Conservation (phyloP, 2,888 invertebrate genomes). For the Chymomyza amoena region DNA sequence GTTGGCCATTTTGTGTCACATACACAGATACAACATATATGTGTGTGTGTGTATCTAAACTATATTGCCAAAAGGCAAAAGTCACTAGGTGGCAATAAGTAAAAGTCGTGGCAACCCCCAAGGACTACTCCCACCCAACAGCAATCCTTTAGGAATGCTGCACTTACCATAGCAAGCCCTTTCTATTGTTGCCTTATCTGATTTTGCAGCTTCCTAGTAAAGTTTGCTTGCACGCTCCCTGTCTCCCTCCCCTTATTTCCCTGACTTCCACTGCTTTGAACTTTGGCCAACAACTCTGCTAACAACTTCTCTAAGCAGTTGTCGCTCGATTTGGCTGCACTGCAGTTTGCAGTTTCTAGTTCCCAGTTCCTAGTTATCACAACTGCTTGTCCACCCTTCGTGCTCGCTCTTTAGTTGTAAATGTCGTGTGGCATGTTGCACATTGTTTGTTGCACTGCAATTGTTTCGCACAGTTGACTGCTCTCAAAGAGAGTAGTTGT, state of each 20-base stretch:
- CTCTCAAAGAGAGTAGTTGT: conserved; percentile 8
- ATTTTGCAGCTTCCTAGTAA: conserved; percentile 55
- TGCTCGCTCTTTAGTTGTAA: conserved; percentile 10
- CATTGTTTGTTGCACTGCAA: conserved; percentile 65
- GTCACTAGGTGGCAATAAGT: neutral
- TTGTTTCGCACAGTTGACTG: conserved; percentile 66
- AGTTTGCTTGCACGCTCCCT: conserved; percentile 10
- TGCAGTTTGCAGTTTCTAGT: conserved; percentile 31
- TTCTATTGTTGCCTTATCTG: conserved; percentile 53
- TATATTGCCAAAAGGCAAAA: neutral
- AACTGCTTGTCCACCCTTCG: conserved; percentile 16
- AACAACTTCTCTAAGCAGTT: conserved; percentile 33
- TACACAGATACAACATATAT: conserved; percentile 11
- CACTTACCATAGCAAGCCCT: neutral
- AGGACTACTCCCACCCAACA: neutral
- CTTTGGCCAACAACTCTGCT: conserved; percentile 26
- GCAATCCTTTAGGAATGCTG: neutral
- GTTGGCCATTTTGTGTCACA: conserved; percentile 45
- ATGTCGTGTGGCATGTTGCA: conserved; percentile 45
- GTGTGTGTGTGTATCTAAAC: conserved; percentile 10
- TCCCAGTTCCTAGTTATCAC: conserved; percentile 44
- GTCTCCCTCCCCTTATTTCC: neutral
- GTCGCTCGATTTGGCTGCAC: conserved; percentile 54
- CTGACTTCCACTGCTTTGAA: conserved; percentile 33
- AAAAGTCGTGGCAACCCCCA: neutral